Evolutionary conservation across 2,888 invertebrate species (phyloP).

Genomic region (Cephus spinipes): DNA sequence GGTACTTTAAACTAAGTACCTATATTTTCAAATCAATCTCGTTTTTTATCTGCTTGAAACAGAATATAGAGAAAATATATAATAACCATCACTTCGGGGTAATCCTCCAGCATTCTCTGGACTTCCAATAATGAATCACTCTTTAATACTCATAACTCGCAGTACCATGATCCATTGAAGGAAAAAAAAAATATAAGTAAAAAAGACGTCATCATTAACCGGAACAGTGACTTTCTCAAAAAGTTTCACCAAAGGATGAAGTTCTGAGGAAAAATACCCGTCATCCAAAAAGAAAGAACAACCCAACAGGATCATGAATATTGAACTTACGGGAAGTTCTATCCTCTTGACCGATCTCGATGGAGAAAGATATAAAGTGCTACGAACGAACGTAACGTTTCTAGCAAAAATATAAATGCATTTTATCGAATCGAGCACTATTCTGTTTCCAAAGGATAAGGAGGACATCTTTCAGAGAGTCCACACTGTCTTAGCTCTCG

Average conservation of each 20-base stretch:
- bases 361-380: background rate
- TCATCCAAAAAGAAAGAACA: background rate
- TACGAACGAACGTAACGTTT: background rate
- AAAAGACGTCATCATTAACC: background rate
- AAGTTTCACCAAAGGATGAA: background rate
- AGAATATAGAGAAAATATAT: background rate
- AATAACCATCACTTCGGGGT: background rate
- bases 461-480: background rate
- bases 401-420: conserved; percentile 4
- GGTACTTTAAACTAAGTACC: background rate
- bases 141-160: background rate
- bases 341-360: background rate
- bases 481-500: background rate
- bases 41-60: background rate
- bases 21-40: background rate
- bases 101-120: background rate
- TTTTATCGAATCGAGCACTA: background rate
- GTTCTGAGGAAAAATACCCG: background rate
- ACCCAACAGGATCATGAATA: background rate
- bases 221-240: background rate
- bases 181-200: background rate
- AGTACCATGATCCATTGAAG: background rate
- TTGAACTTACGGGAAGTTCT: background rate
- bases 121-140: background rate
- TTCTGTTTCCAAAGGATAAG: background rate